Conservation (phyloP, 2,113 vertebrate species). For the Clinocottus analis region DNA sequence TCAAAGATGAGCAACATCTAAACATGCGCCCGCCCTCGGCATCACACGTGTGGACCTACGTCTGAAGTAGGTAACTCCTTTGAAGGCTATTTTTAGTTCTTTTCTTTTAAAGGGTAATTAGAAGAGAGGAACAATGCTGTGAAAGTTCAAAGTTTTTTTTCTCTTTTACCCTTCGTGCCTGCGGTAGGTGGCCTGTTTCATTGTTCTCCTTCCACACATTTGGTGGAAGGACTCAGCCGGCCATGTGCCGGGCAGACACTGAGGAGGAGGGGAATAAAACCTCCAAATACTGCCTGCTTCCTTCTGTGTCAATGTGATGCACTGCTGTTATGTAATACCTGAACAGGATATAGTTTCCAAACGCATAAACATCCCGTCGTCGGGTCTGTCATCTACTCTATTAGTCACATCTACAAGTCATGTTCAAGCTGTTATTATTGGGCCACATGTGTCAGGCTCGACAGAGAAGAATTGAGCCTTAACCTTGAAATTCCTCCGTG, state of each 20-base stretch:
- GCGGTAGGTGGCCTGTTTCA: slow-evolving; percentile 68
- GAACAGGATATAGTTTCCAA: neutral
- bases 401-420: neutral
- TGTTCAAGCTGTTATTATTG: slow-evolving; percentile 20
- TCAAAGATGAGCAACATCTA: slow-evolving; percentile 11
- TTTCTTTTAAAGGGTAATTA: slow-evolving; percentile 66
- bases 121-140: slow-evolving; percentile 67
- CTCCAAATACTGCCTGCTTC: slow-evolving; percentile 11
- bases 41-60: slow-evolving; percentile 63
- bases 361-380: neutral
- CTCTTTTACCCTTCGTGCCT: slow-evolving; percentile 46
- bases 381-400: neutral
- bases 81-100: slow-evolving; percentile 64
- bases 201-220: slow-evolving; percentile 61
- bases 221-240: neutral
- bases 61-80: slow-evolving; percentile 64
- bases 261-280: slow-evolving; percentile 1
- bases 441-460: slow-evolving; percentile 19
- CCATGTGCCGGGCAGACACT: slow-evolving; percentile 58
- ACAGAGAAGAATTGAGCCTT: slow-evolving; percentile 31
- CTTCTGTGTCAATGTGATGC: slow-evolving; percentile 30
- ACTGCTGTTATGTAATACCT: slow-evolving; percentile 11
- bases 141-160: slow-evolving; percentile 42
- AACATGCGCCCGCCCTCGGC: slow-evolving; percentile 25
- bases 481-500: slow-evolving; percentile 43